Conservation (phyloP, 2,888 invertebrate species). For the Nezara viridula region DNA sequence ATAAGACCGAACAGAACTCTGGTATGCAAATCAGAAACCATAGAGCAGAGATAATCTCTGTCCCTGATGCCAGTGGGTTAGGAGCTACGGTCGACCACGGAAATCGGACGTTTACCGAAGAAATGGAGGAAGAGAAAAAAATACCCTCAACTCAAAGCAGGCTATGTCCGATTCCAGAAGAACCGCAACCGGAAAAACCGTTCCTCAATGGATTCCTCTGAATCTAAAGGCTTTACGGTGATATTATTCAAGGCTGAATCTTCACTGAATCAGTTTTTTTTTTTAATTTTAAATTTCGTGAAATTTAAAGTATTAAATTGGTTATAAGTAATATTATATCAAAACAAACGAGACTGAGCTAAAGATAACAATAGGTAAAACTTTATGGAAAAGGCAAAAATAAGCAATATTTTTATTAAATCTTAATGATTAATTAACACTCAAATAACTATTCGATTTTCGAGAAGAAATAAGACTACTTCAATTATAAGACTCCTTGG, state of each 20-base stretch:
- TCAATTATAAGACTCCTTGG: no score
- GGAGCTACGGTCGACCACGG: background rate
- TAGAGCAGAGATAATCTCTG: background rate
- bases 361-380: no score
- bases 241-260: background rate
- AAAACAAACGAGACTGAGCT: no score
- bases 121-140: background rate
- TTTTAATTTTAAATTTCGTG: no score
- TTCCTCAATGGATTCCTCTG: background rate
- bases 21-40: background rate
- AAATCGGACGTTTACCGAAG: conserved; percentile 39
- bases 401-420: no score
- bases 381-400: no score
- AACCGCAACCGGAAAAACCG: conserved; percentile 2
- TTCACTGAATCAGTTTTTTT: no score
- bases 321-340: no score
- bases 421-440: no score
- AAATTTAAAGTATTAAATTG: no score
- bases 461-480: no score
- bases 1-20: background rate
- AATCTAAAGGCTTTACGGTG: background rate
- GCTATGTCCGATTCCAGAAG: conserved; percentile 3
- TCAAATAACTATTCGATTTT: no score
- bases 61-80: conserved; percentile 5
- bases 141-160: background rate